These are phyloP conservation scores for Polyploca ridens DNA, from an alignment of 2,888 invertebrate species.

Conservation along the genomic window DNA sequence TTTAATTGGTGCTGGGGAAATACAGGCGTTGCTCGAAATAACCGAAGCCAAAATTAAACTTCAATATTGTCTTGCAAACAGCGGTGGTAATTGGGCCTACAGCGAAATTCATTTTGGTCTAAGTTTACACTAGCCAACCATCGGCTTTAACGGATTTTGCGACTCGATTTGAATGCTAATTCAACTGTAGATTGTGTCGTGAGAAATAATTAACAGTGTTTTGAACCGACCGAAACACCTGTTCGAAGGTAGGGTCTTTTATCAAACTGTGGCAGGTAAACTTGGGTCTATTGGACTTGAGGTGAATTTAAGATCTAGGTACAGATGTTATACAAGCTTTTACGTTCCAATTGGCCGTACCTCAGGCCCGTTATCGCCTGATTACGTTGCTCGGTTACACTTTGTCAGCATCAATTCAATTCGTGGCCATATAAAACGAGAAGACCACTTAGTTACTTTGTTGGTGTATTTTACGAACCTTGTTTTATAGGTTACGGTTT, in stretches of 20 bases:
- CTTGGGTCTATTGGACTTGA: conserved; percentile 23
- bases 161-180: conserved; percentile 65
- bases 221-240: conserved; percentile 34
- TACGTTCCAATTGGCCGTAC: neutral
- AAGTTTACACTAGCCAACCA: conserved; percentile 46
- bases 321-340: conserved; percentile 11
- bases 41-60: conserved; percentile 58
- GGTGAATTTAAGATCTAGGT: conserved; percentile 20
- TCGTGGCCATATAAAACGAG: neutral
- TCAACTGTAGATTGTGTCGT: conserved; percentile 54
- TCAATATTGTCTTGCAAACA: conserved; percentile 65
- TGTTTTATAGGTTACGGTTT: neutral
- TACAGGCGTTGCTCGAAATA: conserved; percentile 29
- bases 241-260: conserved; percentile 20
- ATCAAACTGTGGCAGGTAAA: conserved; percentile 18
- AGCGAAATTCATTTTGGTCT: conserved; percentile 50
- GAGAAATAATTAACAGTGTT: conserved; percentile 50
- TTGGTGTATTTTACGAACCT: conserved; percentile 3
- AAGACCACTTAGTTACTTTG: neutral
- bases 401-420: neutral
- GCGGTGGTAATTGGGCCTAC: conserved; percentile 52
- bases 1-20: conserved; percentile 29
- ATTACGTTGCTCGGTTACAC: neutral
- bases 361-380: conserved; percentile 1
- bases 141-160: conserved; percentile 57